Evolutionary conservation across 2,113 vertebrate species (phyloP).

Genomic region (Gavialis gangeticus): DNA sequence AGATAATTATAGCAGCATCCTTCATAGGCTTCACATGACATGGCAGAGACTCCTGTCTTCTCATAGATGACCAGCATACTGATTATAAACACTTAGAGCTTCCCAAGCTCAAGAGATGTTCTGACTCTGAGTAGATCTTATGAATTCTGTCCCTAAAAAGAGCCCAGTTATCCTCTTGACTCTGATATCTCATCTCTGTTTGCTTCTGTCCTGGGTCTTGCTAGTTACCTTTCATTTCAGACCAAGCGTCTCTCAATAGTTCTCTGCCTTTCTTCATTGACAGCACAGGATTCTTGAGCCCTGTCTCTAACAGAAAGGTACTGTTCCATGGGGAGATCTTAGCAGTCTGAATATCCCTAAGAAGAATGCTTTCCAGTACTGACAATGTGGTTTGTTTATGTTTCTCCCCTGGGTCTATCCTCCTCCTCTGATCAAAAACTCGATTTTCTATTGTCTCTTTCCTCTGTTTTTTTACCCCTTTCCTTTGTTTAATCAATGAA

Average conservation of each 20-base stretch:
- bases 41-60: background rate
- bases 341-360: background rate
- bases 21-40: background rate
- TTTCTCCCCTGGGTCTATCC: background rate
- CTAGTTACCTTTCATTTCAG: background rate
- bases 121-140: rapidly evolving
- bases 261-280: background rate
- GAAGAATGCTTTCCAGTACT: background rate
- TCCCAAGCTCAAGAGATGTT: background rate
- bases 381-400: background rate
- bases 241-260: rapidly evolving
- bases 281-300: background rate
- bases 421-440: conserved; percentile 33
- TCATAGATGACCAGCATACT: background rate
- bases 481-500: background rate
- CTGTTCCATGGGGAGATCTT: background rate
- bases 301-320: background rate
- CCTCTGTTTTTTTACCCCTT: background rate
- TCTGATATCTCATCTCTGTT: background rate
- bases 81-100: background rate
- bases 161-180: background rate
- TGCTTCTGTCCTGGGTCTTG: background rate
- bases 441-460: conserved; percentile 1
- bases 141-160: background rate
- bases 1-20: background rate